phyloP scores from a whole-genome alignment of 1,140 invertebrate genomes.

The Tetramorium parvispinum region DNA sequence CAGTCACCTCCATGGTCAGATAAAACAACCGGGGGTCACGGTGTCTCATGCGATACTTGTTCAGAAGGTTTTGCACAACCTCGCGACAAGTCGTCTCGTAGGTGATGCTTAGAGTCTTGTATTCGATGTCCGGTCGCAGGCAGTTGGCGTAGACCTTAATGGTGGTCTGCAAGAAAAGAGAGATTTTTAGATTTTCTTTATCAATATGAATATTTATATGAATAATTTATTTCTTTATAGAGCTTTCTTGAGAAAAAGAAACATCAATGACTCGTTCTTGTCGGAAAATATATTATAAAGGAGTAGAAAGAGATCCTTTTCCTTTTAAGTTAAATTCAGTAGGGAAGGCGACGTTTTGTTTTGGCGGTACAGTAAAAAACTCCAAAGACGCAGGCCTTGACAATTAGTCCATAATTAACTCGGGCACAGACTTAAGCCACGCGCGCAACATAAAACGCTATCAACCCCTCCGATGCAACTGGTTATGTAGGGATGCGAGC shows the following conservation, averaged over 20 bases:
- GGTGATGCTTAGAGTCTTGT: conserved; percentile 95
- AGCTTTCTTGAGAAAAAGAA: neutral
- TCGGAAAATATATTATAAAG: neutral
- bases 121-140: conserved; percentile 95
- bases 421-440: conserved; percentile 67
- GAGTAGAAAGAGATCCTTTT: neutral
- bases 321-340: conserved; percentile 24
- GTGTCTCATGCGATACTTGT: conserved; percentile 96
- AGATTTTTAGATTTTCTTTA: neutral
- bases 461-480: conserved; percentile 78
- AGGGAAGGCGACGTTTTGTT: conserved; percentile 62
- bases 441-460: conserved; percentile 75
- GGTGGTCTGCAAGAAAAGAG: conserved; percentile 89
- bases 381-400: conserved; percentile 63
- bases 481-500: conserved; percentile 60
- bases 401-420: conserved; percentile 83
- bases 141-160: conserved; percentile 96
- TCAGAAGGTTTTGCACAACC: conserved; percentile 93
- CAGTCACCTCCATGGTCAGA: conserved; percentile 96
- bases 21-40: conserved; percentile 96
- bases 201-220: neutral
- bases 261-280: neutral
- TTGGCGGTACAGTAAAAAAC: conserved; percentile 32
- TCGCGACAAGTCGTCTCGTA: conserved; percentile 94
- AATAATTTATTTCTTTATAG: neutral